Evolutionary conservation across 2,797 vertebrate species (phyloP).

Genomic region (Distichodus sexfasciatus): DNA sequence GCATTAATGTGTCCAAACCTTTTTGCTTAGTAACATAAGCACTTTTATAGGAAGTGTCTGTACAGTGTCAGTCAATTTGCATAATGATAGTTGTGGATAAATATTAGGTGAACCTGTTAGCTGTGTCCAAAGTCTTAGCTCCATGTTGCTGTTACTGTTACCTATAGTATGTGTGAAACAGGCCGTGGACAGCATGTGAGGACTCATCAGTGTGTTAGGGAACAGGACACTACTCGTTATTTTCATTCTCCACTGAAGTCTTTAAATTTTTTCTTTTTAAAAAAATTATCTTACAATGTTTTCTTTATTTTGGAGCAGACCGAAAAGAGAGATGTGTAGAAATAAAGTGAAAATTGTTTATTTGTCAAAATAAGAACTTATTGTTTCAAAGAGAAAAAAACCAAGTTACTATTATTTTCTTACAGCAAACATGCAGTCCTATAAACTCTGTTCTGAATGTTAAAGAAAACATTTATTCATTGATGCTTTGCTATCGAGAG

Average conservation of each 20-base stretch:
- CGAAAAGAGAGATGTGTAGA: background rate
- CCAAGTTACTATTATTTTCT: background rate
- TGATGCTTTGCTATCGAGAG: background rate
- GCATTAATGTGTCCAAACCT: no score
- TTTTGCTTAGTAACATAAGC: no score
- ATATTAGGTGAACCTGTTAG: no score
- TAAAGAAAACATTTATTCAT: background rate
- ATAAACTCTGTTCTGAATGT: background rate
- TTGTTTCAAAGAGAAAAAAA: background rate
- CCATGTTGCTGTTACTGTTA: no score
- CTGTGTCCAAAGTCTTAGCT: no score
- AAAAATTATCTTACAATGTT: background rate
- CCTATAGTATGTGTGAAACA: background rate
- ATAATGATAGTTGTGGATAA: no score
- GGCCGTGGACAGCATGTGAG: background rate
- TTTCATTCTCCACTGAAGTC: constrained; percentile 70
- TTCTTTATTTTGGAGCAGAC: background rate
- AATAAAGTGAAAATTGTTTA: background rate
- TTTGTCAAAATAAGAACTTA: background rate
- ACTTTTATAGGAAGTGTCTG: no score
- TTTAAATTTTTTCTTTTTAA: constrained; percentile 57
- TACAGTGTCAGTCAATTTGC: no score
- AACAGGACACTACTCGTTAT: constrained; percentile 65
- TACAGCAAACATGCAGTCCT: no score
- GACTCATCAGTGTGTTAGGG: background rate